Evolutionary conservation across 37 sponge, comb jelly and placozoan species (phyloP).

Genomic region (Chondrilla cf. caribensis): DNA sequence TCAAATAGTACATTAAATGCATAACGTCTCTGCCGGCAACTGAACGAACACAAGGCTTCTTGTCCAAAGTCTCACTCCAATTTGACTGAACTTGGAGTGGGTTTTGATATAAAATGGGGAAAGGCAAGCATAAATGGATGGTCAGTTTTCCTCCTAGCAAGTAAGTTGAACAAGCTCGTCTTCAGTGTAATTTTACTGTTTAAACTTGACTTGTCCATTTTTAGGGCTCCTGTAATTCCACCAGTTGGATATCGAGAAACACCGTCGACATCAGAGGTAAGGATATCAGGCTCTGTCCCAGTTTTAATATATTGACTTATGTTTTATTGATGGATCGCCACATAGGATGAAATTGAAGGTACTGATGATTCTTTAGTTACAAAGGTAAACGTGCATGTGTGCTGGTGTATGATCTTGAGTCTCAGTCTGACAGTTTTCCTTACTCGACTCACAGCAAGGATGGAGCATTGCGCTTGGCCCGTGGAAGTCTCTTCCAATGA

Average conservation of each 20-base stretch:
- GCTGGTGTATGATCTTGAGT: no score
- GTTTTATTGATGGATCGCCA: no score
- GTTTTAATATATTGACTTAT: no score
- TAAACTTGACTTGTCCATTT: no score
- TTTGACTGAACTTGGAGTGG: not conserved
- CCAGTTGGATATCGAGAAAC: not conserved
- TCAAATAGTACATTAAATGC: conserved; percentile 93
- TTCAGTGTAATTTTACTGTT: no score
- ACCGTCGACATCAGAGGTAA: not conserved
- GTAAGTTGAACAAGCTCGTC: no score
- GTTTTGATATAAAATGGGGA: conserved; percentile 21
- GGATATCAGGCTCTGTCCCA: not conserved
- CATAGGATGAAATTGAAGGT: no score
- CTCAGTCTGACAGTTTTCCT: no score
- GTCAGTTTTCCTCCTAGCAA: conserved; percentile 47
- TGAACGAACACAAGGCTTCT: not conserved
- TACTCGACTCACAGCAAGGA: conserved; percentile 89
- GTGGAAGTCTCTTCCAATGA: conserved; percentile 97
- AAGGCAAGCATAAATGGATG: conserved; percentile 43
- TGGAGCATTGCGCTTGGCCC: conserved; percentile 96
- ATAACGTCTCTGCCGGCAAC: no score
- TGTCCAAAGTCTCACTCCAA: not conserved
- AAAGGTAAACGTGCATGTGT: no score
- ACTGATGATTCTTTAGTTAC: no score
- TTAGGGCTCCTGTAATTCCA: not conserved